Base-by-base conservation (phyloP, 2,113 vertebrate genomes). In the Anoplopoma fimbria region DNA sequence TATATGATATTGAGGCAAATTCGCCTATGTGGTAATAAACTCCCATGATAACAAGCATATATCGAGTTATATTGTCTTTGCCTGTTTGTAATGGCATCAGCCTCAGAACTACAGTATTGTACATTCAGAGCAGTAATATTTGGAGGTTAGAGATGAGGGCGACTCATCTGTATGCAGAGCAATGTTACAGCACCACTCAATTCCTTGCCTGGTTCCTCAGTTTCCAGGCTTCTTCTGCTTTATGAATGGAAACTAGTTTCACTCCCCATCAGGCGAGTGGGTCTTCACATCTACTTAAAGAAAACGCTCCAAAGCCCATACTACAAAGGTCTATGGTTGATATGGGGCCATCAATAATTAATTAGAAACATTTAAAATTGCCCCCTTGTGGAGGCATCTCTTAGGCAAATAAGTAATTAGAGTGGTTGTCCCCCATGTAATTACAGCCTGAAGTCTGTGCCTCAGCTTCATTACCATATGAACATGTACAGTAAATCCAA, bases 351-450 rank as follows among this genome's bases (percentile, higher is more conserved):
- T 94, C 84, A 93, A 91, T 93, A 91, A 92, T 92, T 91, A 88
- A 91, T 89, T 90, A 87, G 73, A 90, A 92, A 79, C 88, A 89
- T 88, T 92, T 89, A 85, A 86, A 85, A 80, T 83, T 87, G 82
- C 77, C 88, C 87, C 86, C 86, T 86, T 74, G 85, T 86, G 82
- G 88, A 88, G 82, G 83, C 67, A 75, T 87, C 91, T 88, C 83
- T 86, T 87, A 85, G 83, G 90, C 87, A 92, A 91, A 94, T 89
- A 89, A 91, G 84, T 92, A 90, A 93, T 93, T 93, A 93, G 68
- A 89, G 86, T 84, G 75, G 79, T 82, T 89, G 87, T 89, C 86
- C 88, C 85, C 75, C 67, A 87, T 90, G 89, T 94, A 94, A 95
- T 93, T 93, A 88, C 87, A 92, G 92, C 78, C 68, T 69, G 77